These are phyloP conservation scores for Zoanthus solanderi DNA, from an alignment of 92 coral and sea anemone genomes.

Conservation along the genomic window DNA sequence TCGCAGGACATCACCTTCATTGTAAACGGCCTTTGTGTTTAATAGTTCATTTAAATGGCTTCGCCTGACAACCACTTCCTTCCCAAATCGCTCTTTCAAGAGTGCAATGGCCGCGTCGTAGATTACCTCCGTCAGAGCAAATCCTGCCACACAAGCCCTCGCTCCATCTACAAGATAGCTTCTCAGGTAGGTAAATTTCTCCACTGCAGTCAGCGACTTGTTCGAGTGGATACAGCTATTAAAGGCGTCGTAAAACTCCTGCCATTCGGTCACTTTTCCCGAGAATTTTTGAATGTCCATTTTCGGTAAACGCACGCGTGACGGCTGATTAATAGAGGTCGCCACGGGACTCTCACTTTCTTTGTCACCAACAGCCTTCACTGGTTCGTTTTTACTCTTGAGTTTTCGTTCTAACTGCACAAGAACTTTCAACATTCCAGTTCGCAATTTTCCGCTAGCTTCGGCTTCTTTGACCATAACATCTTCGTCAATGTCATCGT, in stretches of 20 bases:
- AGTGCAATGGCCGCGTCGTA: not conserved
- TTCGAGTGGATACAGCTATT: constrained; percentile 25
- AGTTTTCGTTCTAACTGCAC: not conserved
- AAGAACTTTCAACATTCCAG: not conserved
- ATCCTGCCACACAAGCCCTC: constrained; percentile 21
- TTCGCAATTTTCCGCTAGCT: not conserved
- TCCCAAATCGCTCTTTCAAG: not conserved
- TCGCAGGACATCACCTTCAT: not conserved
- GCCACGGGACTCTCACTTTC: not conserved
- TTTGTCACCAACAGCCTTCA: not conserved
- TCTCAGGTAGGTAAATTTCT: not conserved
- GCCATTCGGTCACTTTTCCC: constrained; percentile 10
- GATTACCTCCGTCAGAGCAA: not conserved
- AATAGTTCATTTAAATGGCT: not conserved
- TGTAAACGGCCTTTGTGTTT: not conserved
- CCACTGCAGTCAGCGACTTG: not conserved
- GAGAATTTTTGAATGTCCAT: constrained; percentile 3
- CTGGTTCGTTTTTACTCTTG: not conserved
- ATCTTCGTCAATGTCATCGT: not conserved
- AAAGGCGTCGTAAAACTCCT: constrained; percentile 11
- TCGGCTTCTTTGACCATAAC: not conserved
- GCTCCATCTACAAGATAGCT: constrained; percentile 13
- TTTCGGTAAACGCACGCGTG: constrained; percentile 8
- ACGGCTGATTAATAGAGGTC: constrained; percentile 10
- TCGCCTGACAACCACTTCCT: not conserved